Base-by-base conservation (phyloP, 2,888 invertebrate genomes). In the Cephus sareptanus region DNA sequence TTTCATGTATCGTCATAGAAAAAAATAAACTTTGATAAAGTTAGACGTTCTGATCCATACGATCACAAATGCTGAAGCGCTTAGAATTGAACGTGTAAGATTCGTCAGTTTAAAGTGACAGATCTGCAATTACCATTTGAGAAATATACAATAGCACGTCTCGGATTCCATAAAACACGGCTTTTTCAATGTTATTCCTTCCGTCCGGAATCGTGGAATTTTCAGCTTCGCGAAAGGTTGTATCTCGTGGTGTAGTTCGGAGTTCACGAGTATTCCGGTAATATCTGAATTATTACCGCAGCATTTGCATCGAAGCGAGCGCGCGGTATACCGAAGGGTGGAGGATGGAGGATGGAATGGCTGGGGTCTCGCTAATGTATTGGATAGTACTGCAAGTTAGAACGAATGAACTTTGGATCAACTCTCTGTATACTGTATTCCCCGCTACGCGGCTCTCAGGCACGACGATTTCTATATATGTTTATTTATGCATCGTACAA, bases 241-340 rank as follows among this genome's bases (percentile, higher is more conserved):
- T 56, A 9, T 23, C 9, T 56, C 23, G 40, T 56, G 23, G 71
- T 33, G 12, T 33, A 79, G 56, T 70, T 70, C 71, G 77, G 75
- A 81, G 77, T 68, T 75, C 35, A 76, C 74, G 69, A 83, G 75
- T 76, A 77, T 77, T 76, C 76, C 80, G 79, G 78, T 78, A 80
- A 81, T 85, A 83, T 83, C 82, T 77, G 81, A 80, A 82, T 83
- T 81, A 84, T 82, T 83, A 78, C 75, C 78, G 73, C 75, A 76
- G 74, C 75, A 70, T 81, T 83, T 81, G 78, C 83, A 79, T 80
- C 81, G 70, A 74, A 74, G 75, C 79, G 76, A 79, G 73, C 56
- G 75, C 71, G 71, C 73, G 23, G 40, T 76, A 79, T 77, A 76
- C 76, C 56, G 40, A 74, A 76, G 33, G 70, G 70, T 13, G 33